Conservation (phyloP, 1,140 invertebrate genomes). For the Zaprionus taronus region DNA sequence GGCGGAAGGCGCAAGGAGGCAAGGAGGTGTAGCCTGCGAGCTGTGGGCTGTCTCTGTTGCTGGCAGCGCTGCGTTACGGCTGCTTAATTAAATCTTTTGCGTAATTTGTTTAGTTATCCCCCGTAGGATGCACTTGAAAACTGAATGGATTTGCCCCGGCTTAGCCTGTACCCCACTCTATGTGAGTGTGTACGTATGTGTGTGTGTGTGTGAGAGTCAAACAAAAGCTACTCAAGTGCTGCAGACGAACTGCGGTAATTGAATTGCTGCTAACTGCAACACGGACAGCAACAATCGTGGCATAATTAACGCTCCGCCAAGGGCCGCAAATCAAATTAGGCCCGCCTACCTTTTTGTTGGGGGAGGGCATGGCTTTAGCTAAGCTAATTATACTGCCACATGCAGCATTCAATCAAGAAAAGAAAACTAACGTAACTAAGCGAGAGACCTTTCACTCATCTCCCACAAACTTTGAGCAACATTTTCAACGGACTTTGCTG, state of each 20-base stretch:
- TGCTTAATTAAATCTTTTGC: constrained; percentile 80
- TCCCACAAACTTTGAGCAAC: background rate
- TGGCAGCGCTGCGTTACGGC: constrained; percentile 59
- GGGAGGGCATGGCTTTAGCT: constrained; percentile 5
- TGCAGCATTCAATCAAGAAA: constrained; percentile 25
- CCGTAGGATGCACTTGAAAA: constrained; percentile 70
- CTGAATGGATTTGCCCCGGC: constrained; percentile 53
- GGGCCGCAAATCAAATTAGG: constrained; percentile 53
- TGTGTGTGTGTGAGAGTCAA: constrained; percentile 16
- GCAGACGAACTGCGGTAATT: constrained; percentile 61
- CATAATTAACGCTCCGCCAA: constrained; percentile 64
- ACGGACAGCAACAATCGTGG: constrained; percentile 57
- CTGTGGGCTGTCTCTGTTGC: constrained; percentile 17
- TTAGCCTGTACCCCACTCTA: background rate
- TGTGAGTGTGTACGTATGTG: background rate
- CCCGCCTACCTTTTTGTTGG: background rate
- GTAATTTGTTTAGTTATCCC: constrained; percentile 78
- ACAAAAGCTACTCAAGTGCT: constrained; percentile 73
- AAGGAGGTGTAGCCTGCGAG: background rate
- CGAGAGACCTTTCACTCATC: background rate
- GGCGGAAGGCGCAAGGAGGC: background rate
- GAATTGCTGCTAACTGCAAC: constrained; percentile 67
- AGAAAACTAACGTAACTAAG: background rate
- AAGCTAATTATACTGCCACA: constrained; percentile 48
- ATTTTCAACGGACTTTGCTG: background rate